Conservation (phyloP, 2,797 vertebrate genomes). For the Megaceryle alcyon region DNA sequence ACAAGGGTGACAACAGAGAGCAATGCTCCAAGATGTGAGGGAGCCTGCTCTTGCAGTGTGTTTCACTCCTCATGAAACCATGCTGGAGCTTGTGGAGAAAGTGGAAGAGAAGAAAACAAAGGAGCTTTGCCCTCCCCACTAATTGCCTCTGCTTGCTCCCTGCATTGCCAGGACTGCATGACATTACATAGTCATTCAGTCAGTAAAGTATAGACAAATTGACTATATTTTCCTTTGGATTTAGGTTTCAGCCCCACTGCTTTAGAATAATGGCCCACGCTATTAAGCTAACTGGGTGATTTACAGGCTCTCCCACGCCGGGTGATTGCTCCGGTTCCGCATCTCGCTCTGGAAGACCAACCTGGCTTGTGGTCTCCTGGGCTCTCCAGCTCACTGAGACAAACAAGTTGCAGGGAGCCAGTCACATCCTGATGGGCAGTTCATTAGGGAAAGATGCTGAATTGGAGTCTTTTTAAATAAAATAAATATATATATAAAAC, state of each 20-base stretch:
- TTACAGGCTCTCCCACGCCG: conserved; percentile 47
- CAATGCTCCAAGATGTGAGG: not conserved
- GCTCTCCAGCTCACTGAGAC: conserved; percentile 9
- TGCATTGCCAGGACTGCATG: not conserved
- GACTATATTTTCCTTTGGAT: conserved; percentile 65
- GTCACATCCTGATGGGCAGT: not conserved
- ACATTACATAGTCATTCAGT: conserved; percentile 74
- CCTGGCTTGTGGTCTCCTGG: conserved; percentile 55
- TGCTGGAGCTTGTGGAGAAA: not conserved
- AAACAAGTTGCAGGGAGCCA: conserved; percentile 12
- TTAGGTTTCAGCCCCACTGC: conserved; percentile 75
- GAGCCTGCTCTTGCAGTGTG: not conserved
- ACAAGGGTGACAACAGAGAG: not conserved
- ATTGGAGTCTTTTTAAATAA: not conserved
- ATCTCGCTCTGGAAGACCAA: conserved; percentile 45
- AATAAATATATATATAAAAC: too few relatives aligned
- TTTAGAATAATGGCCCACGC: conserved; percentile 75
- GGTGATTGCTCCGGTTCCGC: not conserved
- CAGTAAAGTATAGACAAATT: conserved; percentile 77
- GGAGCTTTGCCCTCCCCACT: not conserved
- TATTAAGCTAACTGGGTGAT: conserved; percentile 67
- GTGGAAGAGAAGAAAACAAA: not conserved
- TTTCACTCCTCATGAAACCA: not conserved
- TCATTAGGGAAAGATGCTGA: conserved; percentile 67
- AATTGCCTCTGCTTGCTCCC: conserved; percentile 18